phyloP scores from a whole-genome alignment of 2,888 invertebrate species.

The Anoncus sp. region DNA sequence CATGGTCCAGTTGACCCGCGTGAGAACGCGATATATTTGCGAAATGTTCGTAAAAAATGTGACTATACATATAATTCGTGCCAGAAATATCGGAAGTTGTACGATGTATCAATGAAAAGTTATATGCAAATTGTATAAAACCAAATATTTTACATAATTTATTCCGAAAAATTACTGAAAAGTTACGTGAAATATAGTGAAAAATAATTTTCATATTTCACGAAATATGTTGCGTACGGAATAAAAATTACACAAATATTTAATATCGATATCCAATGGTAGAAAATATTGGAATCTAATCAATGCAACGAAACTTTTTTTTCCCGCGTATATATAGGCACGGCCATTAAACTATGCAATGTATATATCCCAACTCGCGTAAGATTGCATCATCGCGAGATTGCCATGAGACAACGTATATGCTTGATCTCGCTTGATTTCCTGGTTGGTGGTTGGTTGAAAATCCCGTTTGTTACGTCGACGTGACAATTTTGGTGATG shows the following conservation, averaged over 20 bases:
- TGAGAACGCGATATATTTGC: background rate
- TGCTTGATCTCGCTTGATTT: conserved; percentile 45
- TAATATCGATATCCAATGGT: too few relatives aligned
- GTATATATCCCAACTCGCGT: conserved; percentile 10
- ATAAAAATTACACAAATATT: too few relatives aligned
- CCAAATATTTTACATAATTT: too few relatives aligned
- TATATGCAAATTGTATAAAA: too few relatives aligned
- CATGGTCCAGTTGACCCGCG: conserved; percentile 8
- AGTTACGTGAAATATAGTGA: too few relatives aligned
- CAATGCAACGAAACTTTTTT: background rate
- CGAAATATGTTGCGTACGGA: too few relatives aligned
- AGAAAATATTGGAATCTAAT: background rate
- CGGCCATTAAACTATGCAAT: conserved; percentile 6
- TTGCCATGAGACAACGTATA: conserved; percentile 32
- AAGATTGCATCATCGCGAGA: conserved; percentile 33
- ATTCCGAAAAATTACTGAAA: too few relatives aligned
- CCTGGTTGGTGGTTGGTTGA: conserved; percentile 49
- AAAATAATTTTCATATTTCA: too few relatives aligned
- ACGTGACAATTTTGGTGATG: conserved; percentile 25
- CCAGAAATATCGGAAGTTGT: too few relatives aligned
- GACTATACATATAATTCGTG: too few relatives aligned
- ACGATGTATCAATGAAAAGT: too few relatives aligned
- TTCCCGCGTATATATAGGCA: background rate
- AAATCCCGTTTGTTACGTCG: conserved; percentile 49
- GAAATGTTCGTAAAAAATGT: background rate